phyloP scores from a whole-genome alignment of 1,140 invertebrate genomes.

The Wiebesia pumilae region DNA sequence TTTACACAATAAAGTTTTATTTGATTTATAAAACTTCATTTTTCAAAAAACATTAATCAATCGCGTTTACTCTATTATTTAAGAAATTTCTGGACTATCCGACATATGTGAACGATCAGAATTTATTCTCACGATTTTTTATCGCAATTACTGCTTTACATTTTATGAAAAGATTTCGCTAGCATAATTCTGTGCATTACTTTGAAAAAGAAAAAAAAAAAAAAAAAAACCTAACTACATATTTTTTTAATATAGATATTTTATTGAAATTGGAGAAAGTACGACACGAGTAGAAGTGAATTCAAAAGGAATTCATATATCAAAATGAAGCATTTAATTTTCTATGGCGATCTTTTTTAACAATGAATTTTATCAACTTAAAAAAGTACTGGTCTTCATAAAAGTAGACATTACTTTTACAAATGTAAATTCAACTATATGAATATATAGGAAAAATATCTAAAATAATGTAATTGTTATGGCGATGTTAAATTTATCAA shows the following conservation, averaged over 20 bases:
- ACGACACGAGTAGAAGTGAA: not conserved
- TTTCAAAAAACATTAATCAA: too few relatives aligned
- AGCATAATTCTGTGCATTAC: too few relatives aligned
- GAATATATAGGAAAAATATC: not conserved
- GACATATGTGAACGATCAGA: too few relatives aligned
- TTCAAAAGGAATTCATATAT: not conserved
- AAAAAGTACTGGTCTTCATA: slow-evolving; percentile 6
- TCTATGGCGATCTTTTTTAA: not conserved
- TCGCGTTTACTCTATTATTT: too few relatives aligned
- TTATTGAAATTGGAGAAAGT: not conserved
- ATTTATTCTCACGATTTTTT: too few relatives aligned
- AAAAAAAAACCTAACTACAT: too few relatives aligned
- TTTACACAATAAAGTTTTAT: too few relatives aligned
- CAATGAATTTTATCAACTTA: slow-evolving; percentile 15
- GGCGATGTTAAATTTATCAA: not conserved
- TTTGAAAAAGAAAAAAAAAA: too few relatives aligned
- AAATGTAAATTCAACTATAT: not conserved
- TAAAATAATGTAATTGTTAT: not conserved
- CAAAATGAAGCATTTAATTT: not conserved
- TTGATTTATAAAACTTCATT: too few relatives aligned
- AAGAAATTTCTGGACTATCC: too few relatives aligned
- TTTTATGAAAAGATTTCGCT: too few relatives aligned
- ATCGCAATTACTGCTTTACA: too few relatives aligned
- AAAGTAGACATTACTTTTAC: slow-evolving; percentile 28
- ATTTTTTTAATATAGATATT: not conserved